Percentiles rank a stretch among this genome's conserved stretches.
These are phyloP conservation scores for Malthinus flaveolus DNA, from an alignment of 2,888 invertebrate genomes.

Conservation along the genomic window DNA sequence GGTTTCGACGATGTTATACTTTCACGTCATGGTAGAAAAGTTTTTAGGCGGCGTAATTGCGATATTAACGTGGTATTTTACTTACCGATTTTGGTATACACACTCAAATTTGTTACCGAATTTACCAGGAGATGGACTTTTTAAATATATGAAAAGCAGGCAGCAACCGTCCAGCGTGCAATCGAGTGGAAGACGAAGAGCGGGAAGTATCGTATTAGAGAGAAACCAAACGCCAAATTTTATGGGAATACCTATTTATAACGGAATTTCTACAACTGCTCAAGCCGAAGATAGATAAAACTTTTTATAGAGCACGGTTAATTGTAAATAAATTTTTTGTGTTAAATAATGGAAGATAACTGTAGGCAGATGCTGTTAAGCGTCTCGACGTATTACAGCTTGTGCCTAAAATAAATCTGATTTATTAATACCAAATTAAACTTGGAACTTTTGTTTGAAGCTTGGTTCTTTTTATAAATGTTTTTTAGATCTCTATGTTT, in stretches of 20 bases:
- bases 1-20: constrained; percentile 89
- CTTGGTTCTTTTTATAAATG: no score
- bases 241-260: constrained; percentile 79
- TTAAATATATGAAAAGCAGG: constrained; percentile 71
- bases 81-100: constrained; percentile 80
- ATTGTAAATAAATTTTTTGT: no score
- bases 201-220: constrained; percentile 50
- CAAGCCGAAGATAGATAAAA: constrained; percentile 21
- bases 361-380: no score
- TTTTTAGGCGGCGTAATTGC: constrained; percentile 87
- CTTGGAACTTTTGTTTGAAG: no score
- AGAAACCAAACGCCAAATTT: constrained; percentile 60
- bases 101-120: constrained; percentile 66
- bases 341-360: no score
- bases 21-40: constrained; percentile 96
- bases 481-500: no score
- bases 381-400: no score
- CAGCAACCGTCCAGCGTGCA: constrained; percentile 32
- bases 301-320: not conserved
- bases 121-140: constrained; percentile 77
- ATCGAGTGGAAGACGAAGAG: constrained; percentile 49
- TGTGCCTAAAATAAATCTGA: no score
- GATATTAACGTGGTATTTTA: constrained; percentile 86
- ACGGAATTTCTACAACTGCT: constrained; percentile 6
- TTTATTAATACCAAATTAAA: no score